A percentile compares a stretch with the other conserved stretches of the same genome.
These are phyloP conservation scores for Meganola albula DNA, from an alignment of 2,888 invertebrate genomes.

Conservation along the genomic window DNA sequence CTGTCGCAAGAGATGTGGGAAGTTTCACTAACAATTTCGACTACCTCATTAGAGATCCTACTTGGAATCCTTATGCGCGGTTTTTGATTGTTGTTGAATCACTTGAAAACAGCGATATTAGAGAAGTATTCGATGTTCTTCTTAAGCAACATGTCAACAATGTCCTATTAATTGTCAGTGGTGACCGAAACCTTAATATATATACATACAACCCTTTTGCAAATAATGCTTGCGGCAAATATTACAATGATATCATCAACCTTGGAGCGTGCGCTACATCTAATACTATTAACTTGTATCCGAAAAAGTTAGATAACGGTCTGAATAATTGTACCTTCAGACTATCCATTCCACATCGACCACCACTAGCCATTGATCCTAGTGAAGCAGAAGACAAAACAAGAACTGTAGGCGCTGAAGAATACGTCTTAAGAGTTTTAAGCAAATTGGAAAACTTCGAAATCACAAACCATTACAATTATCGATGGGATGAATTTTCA, in stretches of 20 bases:
- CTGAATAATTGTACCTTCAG: conserved; percentile 40
- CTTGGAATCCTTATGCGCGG: conserved; percentile 39
- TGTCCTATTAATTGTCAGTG: conserved; percentile 37
- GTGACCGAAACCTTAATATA: conserved; percentile 28
- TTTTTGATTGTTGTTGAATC: conserved; percentile 35
- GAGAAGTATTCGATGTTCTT: conserved; percentile 35
- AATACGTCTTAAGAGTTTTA: conserved; percentile 11
- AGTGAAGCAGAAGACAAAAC: neutral
- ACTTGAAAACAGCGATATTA: conserved; percentile 17
- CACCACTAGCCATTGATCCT: conserved; percentile 38
- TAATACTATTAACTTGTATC: conserved; percentile 24
- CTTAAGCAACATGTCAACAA: conserved; percentile 30
- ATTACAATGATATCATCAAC: conserved; percentile 34
- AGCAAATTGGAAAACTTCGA: conserved; percentile 14
- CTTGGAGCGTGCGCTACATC: conserved; percentile 36
- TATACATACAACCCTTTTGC: conserved; percentile 49
- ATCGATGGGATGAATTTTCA: neutral
- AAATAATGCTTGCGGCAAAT: conserved; percentile 46
- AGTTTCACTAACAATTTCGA: conserved; percentile 24
- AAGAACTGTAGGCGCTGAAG: conserved; percentile 11
- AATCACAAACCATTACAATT: conserved; percentile 5
- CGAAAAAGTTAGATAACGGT: conserved; percentile 32
- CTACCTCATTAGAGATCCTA: conserved; percentile 24
- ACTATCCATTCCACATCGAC: conserved; percentile 34
- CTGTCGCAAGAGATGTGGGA: conserved; percentile 19